Base-by-base conservation (phyloP, 2,797 vertebrate genomes). In the Pangasius macronema region DNA sequence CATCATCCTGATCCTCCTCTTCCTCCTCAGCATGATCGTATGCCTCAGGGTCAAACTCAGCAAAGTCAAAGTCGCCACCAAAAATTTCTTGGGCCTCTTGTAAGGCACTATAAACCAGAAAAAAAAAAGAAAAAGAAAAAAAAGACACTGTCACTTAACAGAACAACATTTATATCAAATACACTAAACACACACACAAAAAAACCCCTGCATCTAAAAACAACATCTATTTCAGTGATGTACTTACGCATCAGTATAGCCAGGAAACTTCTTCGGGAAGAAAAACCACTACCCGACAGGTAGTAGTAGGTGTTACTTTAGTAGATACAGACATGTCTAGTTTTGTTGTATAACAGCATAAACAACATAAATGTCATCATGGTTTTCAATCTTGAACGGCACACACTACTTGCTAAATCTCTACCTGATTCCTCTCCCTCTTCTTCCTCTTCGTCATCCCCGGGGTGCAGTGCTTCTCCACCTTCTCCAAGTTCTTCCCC, bases 51-150 rank as follows among this genome's bases (percentile, higher is more conserved):
- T 99, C 98, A 92, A 99, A 99, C 91, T 99, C 99, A 0, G 97
- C 97, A 51, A 99, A 98, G 93, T 99, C 98, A 14, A 99, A 99
- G 92, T 99, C 98, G 3, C 99, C 99, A 0, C 99, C 99, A 0
- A 99, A 99, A 87, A 99, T 99, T 91, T 99, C 98, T 92, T 99
- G 99, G 87, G 99, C 99, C 93, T 99, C 99, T 83, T 99, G 99
- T 73, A 99, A 95, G 81, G 99, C 99, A 81, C 99, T 99, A 93
- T 20, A 87, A 55, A 39, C 30, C 63, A 51, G n/a, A 53, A 70
- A 70, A 73, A 70, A 33, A 39, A 72, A 51, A n/a, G 83, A 49
- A 55, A 83, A 4, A 46, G 59, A 42, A 42, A 42, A 42, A 42
- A 42, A 42, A 0, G 42, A 42, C 42, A 42, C 0, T 42, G 42